Conservation (phyloP, 2,888 invertebrate genomes). For the Chalcosyrphus nemorum region DNA sequence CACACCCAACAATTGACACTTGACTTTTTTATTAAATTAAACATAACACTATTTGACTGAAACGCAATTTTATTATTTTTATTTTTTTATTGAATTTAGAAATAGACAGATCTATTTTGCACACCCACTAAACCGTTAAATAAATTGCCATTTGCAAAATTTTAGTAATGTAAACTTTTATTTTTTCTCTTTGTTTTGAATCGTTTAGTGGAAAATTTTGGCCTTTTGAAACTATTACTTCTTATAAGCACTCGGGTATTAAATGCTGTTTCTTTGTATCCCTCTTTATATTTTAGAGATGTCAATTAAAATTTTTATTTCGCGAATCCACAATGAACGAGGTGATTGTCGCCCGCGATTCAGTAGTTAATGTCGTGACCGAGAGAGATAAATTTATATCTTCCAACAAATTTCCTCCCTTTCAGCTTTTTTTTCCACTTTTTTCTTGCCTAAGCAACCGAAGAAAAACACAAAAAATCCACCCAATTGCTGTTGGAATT, state of each 20-base stretch:
- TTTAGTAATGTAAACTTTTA: background rate
- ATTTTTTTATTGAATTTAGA: background rate
- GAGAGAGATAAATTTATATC: conserved; percentile 22
- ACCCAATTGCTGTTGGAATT: conserved; percentile 41
- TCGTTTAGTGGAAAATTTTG: background rate
- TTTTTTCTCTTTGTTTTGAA: background rate
- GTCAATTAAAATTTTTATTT: background rate
- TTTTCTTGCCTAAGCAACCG: background rate
- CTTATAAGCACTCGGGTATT: background rate
- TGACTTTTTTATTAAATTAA: conserved; percentile 20
- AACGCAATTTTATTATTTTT: conserved; percentile 19
- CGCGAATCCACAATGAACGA: conserved; percentile 29
- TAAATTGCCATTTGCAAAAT: background rate
- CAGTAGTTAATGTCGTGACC: conserved; percentile 5
- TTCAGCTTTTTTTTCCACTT: background rate
- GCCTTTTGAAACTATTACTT: background rate
- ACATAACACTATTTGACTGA: conserved; percentile 32
- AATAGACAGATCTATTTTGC: background rate
- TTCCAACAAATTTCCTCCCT: background rate
- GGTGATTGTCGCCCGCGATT: background rate
- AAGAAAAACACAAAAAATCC: conserved; percentile 19
- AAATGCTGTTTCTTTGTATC: background rate
- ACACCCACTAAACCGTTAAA: conserved; percentile 5
- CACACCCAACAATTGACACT: conserved; percentile 48
- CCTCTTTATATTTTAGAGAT: background rate